A percentile compares a stretch with the other conserved stretches of the same genome.
Conservation (phyloP, 2,797 vertebrate species). For the Gallinago stenura region DNA sequence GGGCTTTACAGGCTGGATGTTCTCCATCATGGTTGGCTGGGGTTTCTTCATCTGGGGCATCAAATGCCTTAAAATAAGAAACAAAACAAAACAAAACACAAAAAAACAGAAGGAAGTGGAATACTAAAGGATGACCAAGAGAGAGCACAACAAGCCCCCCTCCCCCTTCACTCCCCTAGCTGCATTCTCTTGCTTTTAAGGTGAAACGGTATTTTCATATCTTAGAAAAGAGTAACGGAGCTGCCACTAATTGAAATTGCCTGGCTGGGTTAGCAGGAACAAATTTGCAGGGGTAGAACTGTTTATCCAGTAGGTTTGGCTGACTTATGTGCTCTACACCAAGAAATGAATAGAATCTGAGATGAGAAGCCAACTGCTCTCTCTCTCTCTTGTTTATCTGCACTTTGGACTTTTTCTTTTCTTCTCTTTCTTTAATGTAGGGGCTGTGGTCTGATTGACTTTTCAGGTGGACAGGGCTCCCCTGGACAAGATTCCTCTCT, state of each 20-base stretch:
- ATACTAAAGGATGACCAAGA: not conserved
- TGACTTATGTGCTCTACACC: not conserved
- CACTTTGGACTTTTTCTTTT: not conserved
- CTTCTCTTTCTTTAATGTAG: not conserved
- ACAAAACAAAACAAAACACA: not conserved
- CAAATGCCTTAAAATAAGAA: slow-evolving; percentile 83
- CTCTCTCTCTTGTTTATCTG: not conserved
- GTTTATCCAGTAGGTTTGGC: not conserved
- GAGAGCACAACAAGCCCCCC: not conserved
- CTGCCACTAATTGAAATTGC: not conserved
- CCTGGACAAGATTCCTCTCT: not conserved
- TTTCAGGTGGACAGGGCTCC: not conserved
- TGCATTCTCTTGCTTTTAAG: not conserved
- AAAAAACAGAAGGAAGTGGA: not conserved
- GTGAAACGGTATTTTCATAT: not conserved
- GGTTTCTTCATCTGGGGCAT: slow-evolving; percentile 85
- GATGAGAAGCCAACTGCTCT: not conserved
- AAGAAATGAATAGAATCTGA: not conserved
- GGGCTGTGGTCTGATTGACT: not conserved
- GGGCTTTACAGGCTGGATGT: slow-evolving; percentile 84
- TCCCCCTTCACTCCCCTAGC: not conserved
- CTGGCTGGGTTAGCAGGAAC: not conserved
- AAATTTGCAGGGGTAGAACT: not conserved
- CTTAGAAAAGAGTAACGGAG: not conserved
- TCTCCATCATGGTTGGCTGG: slow-evolving; percentile 86